Base-by-base conservation (phyloP, 2,797 vertebrate species). In the Mycteria americana region DNA sequence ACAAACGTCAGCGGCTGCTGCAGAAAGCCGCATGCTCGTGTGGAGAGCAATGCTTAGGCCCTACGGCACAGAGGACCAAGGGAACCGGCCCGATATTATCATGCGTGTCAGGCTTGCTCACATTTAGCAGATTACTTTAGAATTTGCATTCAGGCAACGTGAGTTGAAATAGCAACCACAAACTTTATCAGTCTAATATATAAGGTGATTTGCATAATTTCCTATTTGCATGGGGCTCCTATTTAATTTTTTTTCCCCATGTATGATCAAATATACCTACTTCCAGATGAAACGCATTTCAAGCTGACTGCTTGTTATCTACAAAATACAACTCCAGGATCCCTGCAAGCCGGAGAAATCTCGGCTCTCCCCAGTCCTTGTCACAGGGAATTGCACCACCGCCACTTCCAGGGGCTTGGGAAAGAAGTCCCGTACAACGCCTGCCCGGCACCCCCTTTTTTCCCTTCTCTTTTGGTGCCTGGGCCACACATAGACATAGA, bases 171-270 rank as follows among this genome's bases (percentile, higher is more conserved):
- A 87, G 75, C 70, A 84, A 62, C 50, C 27, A 33, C 59, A 76
- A 84, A 91, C 75, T 73, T 79, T 69, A 92, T 95, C 92, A 82
- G 76, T 11, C 45, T 92, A 73, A 81, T 23, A 35, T 77, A 72
- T 18, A 80, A 54, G 41, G 59, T 70, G 74, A 92, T 96, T 90
- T 92, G 67, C 82, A 92, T 91, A 60, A 95, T 88, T 92, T 92
- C 80, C 50, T 70, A 46, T 95, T 95, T 94, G 75, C 83, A 56
- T 6, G 30, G 63, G 54, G 54, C 77, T 94, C 69, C 64, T 73
- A 18, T 63, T 88, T 92, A 63, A 48, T 31, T 28, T 46, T 31
- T 53, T 27, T 7, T 4, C 27, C 13, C 18, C 27, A 23, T 30
- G 17, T 37, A 39, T 33, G 77, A 95, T 94, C 87, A 85, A 88